Base-by-base conservation (phyloP, 1,140 invertebrate genomes). In the Spodoptera frugiperda region DNA sequence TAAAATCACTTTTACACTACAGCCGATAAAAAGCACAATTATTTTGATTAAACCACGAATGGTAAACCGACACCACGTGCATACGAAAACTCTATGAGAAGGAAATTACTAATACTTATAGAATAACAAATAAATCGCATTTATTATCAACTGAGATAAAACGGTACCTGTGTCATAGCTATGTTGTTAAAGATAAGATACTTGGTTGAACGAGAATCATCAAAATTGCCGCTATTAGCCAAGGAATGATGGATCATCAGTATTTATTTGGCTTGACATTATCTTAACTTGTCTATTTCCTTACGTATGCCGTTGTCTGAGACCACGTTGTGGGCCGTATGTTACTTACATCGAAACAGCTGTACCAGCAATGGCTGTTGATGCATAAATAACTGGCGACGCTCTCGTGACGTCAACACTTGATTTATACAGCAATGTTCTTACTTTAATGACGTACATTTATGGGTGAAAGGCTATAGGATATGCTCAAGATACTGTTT, bases 91-190 rank as follows among this genome's bases (percentile, higher is more conserved):
- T 63, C 15, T 44, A 33, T 15, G 33, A 48, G 63, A 67, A 49
- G 63, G 17, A 67, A 67, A 39, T 61, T 21, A 61, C 15, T 30
- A 44, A 17, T 21, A 67, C 10, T n/a, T 6, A 65, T 10, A 49
- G 12, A 25, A 67, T 25, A 49, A 67, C 11, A 67, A 39, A 67
- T 44, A 67, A 67, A 49, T 48, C 4, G 17, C 39, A 21, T 67
- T 67, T 67, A 49, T 67, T 67, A 67, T 67, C 46, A 48, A n/a
- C 14, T 25, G 9, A 48, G 63, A 67, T 67, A 67, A 67, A 49
- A 2, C 14, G 10, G 17, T 63, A 63, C 33, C 63, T 67, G 44
- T 67, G 39, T 48, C 44, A 48, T 67, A n/a, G n/a, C n/a, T n/a
- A 21, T 49, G 63, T 49, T 21, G 63, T 8, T 19, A 11, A 44